Evolutionary conservation across 2,797 vertebrate species (phyloP).

Genomic region (Halcyon leucocephala): DNA sequence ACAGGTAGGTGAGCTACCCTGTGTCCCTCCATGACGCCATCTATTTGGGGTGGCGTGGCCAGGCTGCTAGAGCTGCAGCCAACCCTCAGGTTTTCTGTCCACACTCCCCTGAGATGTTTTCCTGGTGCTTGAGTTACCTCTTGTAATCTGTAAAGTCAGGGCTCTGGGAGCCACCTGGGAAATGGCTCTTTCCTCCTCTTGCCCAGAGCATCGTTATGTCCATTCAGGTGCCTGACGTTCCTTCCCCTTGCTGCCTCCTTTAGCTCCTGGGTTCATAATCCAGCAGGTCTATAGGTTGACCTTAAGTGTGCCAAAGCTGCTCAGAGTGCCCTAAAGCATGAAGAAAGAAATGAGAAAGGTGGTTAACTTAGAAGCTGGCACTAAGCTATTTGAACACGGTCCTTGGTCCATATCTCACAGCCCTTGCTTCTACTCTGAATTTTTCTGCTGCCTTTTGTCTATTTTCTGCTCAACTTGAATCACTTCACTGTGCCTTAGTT

Average conservation of each 20-base stretch:
- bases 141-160: neutral
- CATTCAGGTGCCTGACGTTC: neutral
- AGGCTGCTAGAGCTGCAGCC: neutral
- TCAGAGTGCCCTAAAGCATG: neutral
- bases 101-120: neutral
- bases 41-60: neutral
- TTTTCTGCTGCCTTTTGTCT: neutral
- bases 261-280: neutral
- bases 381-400: neutral
- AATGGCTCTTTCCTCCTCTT: neutral
- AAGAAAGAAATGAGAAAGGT: neutral
- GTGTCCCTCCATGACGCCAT: neutral
- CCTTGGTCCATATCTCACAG: neutral
- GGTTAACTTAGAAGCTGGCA: neutral
- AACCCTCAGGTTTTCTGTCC: neutral
- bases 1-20: neutral
- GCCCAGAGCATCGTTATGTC: neutral
- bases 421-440: neutral
- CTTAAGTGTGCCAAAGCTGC: neutral
- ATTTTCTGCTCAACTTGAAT: neutral
- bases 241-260: neutral
- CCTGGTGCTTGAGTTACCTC: neutral
- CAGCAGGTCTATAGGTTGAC: neutral
- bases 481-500: neutral
- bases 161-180: neutral